Percentiles rank a stretch among this genome's conserved stretches.
These are phyloP conservation scores for Setipinna tenuifilis DNA, from an alignment of 2,797 vertebrate genomes.

Conservation along the genomic window DNA sequence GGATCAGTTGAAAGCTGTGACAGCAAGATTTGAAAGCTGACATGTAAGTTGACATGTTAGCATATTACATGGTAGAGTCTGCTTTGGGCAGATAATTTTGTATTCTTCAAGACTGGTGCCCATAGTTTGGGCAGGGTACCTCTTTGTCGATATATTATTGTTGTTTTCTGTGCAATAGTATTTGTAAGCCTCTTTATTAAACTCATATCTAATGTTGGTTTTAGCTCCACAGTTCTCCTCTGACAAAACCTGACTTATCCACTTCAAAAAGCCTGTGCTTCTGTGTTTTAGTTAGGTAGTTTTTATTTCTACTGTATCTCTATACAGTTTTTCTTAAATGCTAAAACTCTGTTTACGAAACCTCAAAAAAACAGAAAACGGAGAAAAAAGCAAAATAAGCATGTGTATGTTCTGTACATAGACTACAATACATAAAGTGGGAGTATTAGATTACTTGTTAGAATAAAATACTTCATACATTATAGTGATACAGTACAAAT, in stretches of 20 bases:
- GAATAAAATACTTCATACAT: too few relatives aligned
- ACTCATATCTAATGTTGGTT: neutral
- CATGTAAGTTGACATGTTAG: neutral
- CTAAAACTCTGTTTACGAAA: too few relatives aligned
- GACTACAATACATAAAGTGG: too few relatives aligned
- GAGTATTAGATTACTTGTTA: too few relatives aligned
- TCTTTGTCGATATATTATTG: neutral
- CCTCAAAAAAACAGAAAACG: too few relatives aligned
- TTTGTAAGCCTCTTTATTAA: neutral
- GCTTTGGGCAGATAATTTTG: neutral
- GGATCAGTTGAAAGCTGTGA: neutral
- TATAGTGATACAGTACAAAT: too few relatives aligned
- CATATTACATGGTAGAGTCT: neutral
- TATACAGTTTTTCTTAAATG: too few relatives aligned
- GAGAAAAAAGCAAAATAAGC: too few relatives aligned
- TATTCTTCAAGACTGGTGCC: neutral
- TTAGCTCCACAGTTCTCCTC: neutral
- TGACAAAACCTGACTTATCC: neutral
- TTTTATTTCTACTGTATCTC: too few relatives aligned
- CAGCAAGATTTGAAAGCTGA: neutral
- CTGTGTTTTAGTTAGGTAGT: neutral
- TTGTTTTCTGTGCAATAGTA: neutral
- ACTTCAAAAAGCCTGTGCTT: neutral
- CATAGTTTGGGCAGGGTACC: neutral
- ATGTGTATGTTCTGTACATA: too few relatives aligned